Evolutionary conservation across 2,797 vertebrate genomes (phyloP), one percentile per base, ranked within the genome.

Genomic region (Xyrichtys novacula): DNA sequence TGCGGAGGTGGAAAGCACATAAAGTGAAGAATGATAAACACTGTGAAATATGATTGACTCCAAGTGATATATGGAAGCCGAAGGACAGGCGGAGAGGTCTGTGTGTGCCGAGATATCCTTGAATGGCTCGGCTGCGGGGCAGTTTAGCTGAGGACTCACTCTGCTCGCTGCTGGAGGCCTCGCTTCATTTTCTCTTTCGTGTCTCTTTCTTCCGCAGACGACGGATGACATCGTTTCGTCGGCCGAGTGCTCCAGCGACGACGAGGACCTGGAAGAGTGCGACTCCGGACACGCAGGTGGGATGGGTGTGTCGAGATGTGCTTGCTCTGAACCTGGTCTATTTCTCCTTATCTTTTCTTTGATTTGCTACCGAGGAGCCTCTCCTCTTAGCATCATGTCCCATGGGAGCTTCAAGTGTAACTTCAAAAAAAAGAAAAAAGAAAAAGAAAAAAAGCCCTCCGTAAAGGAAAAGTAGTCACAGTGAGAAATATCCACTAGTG

Each of bases 171-270:
- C 65, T 31, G n/a, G 28, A 1, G 53, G 48, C 55, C 73, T 74
- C 53, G 75, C 69, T 65, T 32, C 32, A 5, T 60, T 44, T 36
- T 32, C 38, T 48, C 38, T 58, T 5, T 61, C 17, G 29, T 63
- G 42, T 73, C 16, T 71, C 10, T 69, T 11, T 65, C 65, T 42
- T n/a, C 83, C 7, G 1, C 89, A 98, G 95, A 97, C 96, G 19
- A 98, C 98, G 39, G 98, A 99, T 86, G 97, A 98, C 90, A 96
- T 99, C 0, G 97, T 98, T 65, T 98, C 97, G 7, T 99, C 98
- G 19, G 98, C 98, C 8, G 98, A 99, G 89, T 99, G 98, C 91
- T 97, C 97, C 83, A 98, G 97, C n/a, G 98, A 99, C 25, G 98
- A 99, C 53, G 98, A 99, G 93, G 98, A 99, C 91, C 94, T 98